Conservation (phyloP, 23 tunicate genomes). For the Trididemnum nubilum region DNA sequence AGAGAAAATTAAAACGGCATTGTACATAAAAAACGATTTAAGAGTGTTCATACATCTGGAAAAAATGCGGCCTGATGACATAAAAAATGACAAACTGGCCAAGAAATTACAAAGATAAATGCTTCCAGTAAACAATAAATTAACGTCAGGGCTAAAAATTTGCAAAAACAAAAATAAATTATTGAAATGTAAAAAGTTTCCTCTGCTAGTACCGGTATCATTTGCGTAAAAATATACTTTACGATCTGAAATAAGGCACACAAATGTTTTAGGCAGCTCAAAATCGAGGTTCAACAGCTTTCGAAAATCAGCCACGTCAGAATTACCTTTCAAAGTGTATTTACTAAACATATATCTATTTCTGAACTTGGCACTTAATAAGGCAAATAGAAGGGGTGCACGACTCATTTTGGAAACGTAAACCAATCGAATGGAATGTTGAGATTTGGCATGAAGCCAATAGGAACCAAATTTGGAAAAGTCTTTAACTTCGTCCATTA, state of each 20-base stretch:
- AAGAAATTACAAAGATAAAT: slow-evolving; percentile 46
- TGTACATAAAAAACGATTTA: slow-evolving; percentile 45
- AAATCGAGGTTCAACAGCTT: neutral
- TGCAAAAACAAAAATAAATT: slow-evolving; percentile 27
- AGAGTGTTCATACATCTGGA: slow-evolving; percentile 8
- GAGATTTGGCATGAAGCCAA: slow-evolving; percentile 6
- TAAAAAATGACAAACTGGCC: slow-evolving; percentile 36
- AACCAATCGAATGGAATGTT: slow-evolving; percentile 9
- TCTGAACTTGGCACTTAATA: slow-evolving; percentile 15
- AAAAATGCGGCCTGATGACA: slow-evolving; percentile 24
- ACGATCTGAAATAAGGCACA: slow-evolving; percentile 11
- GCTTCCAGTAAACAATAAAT: slow-evolving; percentile 47
- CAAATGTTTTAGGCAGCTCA: slow-evolving; percentile 11
- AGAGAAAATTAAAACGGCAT: slow-evolving; percentile 31
- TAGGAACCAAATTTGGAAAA: neutral
- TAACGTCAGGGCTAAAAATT: slow-evolving; percentile 35
- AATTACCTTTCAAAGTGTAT: neutral
- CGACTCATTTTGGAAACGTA: slow-evolving; percentile 6
- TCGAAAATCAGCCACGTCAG: neutral
- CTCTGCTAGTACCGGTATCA: neutral
- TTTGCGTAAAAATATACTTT: neutral
- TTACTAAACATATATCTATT: slow-evolving; percentile 19
- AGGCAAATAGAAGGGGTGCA: slow-evolving; percentile 20
- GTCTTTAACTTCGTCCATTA: neutral
- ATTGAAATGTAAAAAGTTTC: slow-evolving; percentile 16